A percentile compares a stretch with the other conserved stretches of the same genome.
Conservation (phyloP, 1,140 invertebrate species). For the Drosophila oshimai region DNA sequence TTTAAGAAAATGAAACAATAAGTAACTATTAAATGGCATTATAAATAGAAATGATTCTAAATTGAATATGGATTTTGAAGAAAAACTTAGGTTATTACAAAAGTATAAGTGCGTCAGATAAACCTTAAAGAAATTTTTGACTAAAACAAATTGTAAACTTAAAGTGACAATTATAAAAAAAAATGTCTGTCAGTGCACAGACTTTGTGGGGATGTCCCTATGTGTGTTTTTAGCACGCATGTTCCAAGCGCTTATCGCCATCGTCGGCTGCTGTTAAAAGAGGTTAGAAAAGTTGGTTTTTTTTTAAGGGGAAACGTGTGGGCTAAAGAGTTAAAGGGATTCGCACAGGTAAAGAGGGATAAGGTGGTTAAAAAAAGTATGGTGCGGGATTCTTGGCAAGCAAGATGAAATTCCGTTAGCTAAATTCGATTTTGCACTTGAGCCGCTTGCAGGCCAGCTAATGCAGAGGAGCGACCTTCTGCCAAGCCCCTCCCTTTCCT, state of each 20-base stretch:
- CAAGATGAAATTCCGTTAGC: conserved; percentile 73
- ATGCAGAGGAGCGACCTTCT: conserved; percentile 63
- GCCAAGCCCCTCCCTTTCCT: neutral
- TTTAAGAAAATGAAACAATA: too few relatives aligned
- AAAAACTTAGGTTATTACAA: too few relatives aligned
- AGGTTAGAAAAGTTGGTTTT: conserved; percentile 6
- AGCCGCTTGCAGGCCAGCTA: conserved; percentile 69
- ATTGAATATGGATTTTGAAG: too few relatives aligned
- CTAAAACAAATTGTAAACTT: too few relatives aligned
- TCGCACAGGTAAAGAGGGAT: neutral
- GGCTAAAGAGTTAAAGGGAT: conserved; percentile 8
- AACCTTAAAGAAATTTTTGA: too few relatives aligned
- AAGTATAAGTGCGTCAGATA: too few relatives aligned
- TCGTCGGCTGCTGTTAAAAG: conserved; percentile 35
- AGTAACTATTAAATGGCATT: too few relatives aligned
- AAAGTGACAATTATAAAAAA: too few relatives aligned
- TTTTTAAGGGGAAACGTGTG: neutral
- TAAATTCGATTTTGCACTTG: conserved; percentile 79
- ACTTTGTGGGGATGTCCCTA: neutral
- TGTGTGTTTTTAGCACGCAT: conserved; percentile 72
- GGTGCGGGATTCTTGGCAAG: conserved; percentile 49
- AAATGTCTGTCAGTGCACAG: neutral
- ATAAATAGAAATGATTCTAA: too few relatives aligned
- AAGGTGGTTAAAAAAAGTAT: neutral
- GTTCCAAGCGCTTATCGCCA: conserved; percentile 70